phyloP scores from a whole-genome alignment of 2,797 vertebrate genomes.

The Propithecus deckenii region DNA sequence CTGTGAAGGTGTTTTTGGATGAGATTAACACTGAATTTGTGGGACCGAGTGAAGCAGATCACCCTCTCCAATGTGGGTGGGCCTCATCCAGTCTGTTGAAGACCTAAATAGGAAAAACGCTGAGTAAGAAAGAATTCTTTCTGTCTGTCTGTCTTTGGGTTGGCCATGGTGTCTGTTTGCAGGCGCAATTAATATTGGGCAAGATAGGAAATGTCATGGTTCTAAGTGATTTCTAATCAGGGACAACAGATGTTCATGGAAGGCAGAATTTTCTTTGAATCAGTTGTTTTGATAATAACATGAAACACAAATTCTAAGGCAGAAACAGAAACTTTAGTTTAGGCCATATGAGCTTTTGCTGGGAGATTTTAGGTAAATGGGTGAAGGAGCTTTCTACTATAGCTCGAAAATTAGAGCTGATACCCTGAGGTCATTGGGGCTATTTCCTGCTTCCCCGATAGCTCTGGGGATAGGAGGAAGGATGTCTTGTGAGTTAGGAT shows the following conservation, averaged over 20 bases:
- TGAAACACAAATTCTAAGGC: slow-evolving; percentile 79
- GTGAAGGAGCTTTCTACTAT: background rate
- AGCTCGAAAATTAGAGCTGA: background rate
- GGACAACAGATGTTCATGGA: slow-evolving; percentile 81
- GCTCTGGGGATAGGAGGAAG: background rate
- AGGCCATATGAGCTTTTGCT: background rate
- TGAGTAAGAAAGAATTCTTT: background rate
- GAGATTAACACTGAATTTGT: background rate
- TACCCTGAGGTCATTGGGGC: background rate
- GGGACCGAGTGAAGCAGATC: background rate
- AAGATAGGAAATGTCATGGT: slow-evolving; percentile 69
- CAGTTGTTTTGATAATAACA: slow-evolving; percentile 82
- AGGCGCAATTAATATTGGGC: slow-evolving; percentile 70
- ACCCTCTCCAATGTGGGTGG: background rate
- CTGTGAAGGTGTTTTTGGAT: background rate
- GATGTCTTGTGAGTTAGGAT: background rate
- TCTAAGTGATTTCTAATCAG: slow-evolving; percentile 83
- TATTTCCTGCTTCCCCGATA: background rate
- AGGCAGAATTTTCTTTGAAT: slow-evolving; percentile 79
- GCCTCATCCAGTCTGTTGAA: background rate
- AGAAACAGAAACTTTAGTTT: slow-evolving; percentile 33
- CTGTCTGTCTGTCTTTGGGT: background rate
- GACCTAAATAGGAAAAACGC: background rate
- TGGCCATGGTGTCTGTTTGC: slow-evolving; percentile 70
- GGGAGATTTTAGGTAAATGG: background rate